These are phyloP conservation scores for Lamellibrachia satsuma DNA, from an alignment of 2,888 invertebrate genomes.

Conservation along the genomic window DNA sequence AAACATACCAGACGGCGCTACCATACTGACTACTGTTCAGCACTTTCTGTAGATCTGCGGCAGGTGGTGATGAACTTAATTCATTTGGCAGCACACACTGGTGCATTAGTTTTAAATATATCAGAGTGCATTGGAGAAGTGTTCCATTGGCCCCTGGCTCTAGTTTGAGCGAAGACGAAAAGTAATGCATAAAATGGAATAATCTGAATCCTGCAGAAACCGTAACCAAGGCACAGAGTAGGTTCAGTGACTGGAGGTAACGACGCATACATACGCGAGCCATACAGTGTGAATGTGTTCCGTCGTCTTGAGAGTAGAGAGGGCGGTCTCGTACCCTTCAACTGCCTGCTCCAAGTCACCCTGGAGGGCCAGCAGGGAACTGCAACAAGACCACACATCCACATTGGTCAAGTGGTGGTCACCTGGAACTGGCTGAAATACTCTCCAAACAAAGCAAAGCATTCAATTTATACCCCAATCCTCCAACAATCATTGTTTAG, in stretches of 20 bases:
- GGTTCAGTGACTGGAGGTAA: not conserved
- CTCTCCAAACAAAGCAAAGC: no score
- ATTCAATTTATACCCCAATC: no score
- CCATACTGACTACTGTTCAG: no score
- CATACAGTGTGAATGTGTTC: slow-evolving; percentile 45
- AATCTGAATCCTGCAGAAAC: not conserved
- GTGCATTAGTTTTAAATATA: no score
- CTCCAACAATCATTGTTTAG: no score
- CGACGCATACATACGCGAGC: slow-evolving; percentile 44
- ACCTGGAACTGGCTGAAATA: no score
- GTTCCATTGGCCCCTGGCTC: no score
- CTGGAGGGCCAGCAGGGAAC: slow-evolving; percentile 52
- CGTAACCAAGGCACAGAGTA: not conserved
- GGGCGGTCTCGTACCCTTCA: slow-evolving; percentile 54
- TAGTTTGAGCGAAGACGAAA: not conserved
- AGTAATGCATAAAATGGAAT: not conserved
- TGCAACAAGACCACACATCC: slow-evolving; percentile 36
- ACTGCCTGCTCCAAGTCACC: slow-evolving; percentile 44
- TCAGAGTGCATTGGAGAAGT: no score
- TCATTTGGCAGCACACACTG: not conserved
- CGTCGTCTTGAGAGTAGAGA: slow-evolving; percentile 43
- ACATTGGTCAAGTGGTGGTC: no score
- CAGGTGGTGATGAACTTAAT: not conserved
- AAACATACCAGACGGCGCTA: not conserved
- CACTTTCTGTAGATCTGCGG: no score